Evolutionary conservation across 1,140 invertebrate genomes (phyloP), one percentile per base, ranked within the genome.

Genomic region (Lethocerus indicus): DNA sequence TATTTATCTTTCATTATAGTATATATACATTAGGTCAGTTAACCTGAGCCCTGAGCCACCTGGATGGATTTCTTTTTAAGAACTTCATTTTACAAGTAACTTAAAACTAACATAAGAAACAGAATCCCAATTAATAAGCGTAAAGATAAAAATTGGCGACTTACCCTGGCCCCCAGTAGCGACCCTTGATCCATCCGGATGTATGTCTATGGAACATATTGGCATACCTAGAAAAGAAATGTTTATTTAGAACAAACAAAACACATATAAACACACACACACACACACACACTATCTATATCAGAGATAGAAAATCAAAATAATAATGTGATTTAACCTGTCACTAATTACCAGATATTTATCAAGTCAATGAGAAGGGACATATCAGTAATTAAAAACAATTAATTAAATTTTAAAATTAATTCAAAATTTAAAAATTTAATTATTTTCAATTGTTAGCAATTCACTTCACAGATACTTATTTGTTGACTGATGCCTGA

Each of bases 191-290:
- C 88, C 90, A 75, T 93, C 86, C 18, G 93, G 92, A 73, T 98
- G 93, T 57, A 98, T 87, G 69, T 98, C 92, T 60, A 97, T 77
- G 20, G 91, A 94, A 71, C 93, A 97, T 67, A 97, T 96, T 52
- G 92, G 86, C 63, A 87, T 83, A 52, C 85, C 89, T 93, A 61
- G 40, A 75, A 73, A 57, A 54, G 59, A 59, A 59, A 56, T 57
- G 54, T 50, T 45, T 48, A 43, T 18, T 36, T 32, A 14, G 42
- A 16, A 49, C 23, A 29, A 27, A 50, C 16, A 12, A 43, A 27
- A 6, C 12, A 13, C 12, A 25, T 21, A 4, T 44, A 16, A 13
- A 27, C n/a, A 28, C n/a, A 21, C 26, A 27, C 3, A 2, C 24
- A 2, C 14, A 12, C 2, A 44, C 5, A 25, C 5, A 27, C 16